Evolutionary conservation across 1,140 invertebrate genomes (phyloP).

Genomic region (Cydia fagiglandana): DNA sequence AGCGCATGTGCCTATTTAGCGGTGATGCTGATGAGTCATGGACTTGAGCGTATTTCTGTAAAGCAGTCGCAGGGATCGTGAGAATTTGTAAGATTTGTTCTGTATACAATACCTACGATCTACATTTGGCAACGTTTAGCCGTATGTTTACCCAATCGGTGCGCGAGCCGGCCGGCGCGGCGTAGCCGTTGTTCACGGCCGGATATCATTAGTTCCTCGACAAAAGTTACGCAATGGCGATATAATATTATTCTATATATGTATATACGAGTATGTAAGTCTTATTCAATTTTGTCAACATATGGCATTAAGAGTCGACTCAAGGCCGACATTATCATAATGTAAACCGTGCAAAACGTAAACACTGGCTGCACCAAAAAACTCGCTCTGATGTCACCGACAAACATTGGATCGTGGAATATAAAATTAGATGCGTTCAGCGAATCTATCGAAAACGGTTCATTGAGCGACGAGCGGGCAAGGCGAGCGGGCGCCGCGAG

Average conservation of each 20-base stretch:
- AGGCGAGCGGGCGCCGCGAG: conserved; percentile 72
- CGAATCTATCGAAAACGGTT: conserved; percentile 61
- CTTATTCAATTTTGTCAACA: conserved; percentile 23
- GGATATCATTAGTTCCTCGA: conserved; percentile 39
- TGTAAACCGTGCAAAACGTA: conserved; percentile 64
- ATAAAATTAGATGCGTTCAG: conserved; percentile 68
- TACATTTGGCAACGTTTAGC: conserved; percentile 47
- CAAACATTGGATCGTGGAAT: conserved; percentile 69
- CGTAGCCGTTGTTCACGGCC: conserved; percentile 33
- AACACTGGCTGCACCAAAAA: conserved; percentile 72
- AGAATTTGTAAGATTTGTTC: conserved; percentile 33
- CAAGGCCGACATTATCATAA: conserved; percentile 56
- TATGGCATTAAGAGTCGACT: conserved; percentile 31
- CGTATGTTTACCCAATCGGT: conserved; percentile 53
- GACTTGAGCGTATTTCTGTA: conserved; percentile 40
- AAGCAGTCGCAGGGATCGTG: conserved; percentile 33
- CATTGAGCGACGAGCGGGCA: conserved; percentile 76
- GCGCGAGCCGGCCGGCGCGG: conserved; percentile 54
- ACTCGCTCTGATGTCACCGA: conserved; percentile 72
- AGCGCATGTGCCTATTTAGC: conserved; percentile 41
- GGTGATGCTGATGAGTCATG: conserved; percentile 51
- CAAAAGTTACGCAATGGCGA: neutral
- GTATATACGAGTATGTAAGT: neutral
- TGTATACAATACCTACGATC: conserved; percentile 27
- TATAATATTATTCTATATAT: neutral